Base-by-base conservation (phyloP, 2,113 vertebrate genomes). In the Orthochromis malagaraziensis region DNA sequence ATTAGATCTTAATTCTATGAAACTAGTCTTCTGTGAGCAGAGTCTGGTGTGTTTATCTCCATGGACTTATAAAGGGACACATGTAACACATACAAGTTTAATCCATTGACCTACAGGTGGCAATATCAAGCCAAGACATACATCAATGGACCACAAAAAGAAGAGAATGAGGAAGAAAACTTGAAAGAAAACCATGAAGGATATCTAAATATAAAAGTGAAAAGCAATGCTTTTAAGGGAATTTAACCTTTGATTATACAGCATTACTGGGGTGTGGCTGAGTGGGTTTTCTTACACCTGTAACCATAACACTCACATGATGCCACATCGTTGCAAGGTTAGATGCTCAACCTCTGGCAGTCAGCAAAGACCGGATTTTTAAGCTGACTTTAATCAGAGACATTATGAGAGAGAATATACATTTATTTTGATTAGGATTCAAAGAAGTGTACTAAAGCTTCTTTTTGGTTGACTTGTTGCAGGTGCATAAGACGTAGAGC, bases 401-500 rank as follows among this genome's bases (percentile, higher is more conserved):
- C 24, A 29, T 26, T 26, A 45, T 17, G 21, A 26, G 6, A 45
- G 40, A 40, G 63, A 5, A 42, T 73, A 3, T 45, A 45, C 0
- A 45, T 17, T 10, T 45, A 3, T 26, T 26, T 73, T 45, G 58
- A 63, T 63, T 10, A 29, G 68, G 40, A 73, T 21, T 73, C 68
- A 45, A 16, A 24, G 40, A 17, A 29, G 24, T 73, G 40, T 29
- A 29, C n/a, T 26, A 45, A 42, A 73, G 21, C 21, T 73, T 73
- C 42, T 5, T 47, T 12, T 12, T 31, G 70, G 42, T 47, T 75
- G 14, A 75, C 24, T 75, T 47, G 13, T 10, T 73, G 9, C 14
- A 26, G 24, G 68, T 45, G 13, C 8, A 73, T 26, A 3, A 47
- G 21, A 73, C 0, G 0, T 26, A 26, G 13, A 3, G 6, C 38